These are phyloP conservation scores for Eufriesea mexicana DNA, from an alignment of 1,140 invertebrate species.

Conservation along the genomic window DNA sequence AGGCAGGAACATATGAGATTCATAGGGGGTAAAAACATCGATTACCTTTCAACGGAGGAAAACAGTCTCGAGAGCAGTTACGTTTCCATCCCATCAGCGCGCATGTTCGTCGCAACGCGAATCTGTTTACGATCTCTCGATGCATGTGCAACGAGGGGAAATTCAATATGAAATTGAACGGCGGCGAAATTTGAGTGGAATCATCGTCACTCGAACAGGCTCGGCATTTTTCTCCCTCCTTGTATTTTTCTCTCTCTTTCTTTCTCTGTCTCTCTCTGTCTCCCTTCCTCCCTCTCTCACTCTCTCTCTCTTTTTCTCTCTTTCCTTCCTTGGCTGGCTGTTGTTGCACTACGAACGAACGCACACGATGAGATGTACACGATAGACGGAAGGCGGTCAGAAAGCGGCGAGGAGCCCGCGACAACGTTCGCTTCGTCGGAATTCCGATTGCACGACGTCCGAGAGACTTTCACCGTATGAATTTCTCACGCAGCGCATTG, in stretches of 20 bases:
- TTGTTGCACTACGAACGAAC: neutral
- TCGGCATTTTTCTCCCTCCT: neutral
- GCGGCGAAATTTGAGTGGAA: conserved; percentile 24
- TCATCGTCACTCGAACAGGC: conserved; percentile 16
- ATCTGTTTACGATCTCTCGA: conserved; percentile 9
- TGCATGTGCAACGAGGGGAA: neutral
- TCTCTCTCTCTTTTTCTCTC: neutral
- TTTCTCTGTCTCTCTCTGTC: neutral
- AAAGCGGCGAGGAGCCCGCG: neutral
- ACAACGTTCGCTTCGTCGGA: conserved; percentile 28
- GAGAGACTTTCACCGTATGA: conserved; percentile 71
- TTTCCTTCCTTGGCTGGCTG: neutral
- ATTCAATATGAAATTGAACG: conserved; percentile 7
- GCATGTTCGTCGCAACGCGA: neutral
- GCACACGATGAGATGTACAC: neutral
- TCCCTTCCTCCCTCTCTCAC: neutral
- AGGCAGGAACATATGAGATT: neutral
- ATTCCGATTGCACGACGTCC: conserved; percentile 17
- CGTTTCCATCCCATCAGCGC: conserved; percentile 17
- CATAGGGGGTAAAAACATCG: neutral
- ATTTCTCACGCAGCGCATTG: conserved; percentile 63
- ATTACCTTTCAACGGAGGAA: conserved; percentile 34
- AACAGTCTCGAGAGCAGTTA: conserved; percentile 3
- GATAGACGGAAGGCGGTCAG: neutral
- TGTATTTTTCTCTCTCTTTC: neutral